Evolutionary conservation across 1,140 invertebrate species (phyloP), one percentile per base, ranked within the genome.

Genomic region (Lethocerus indicus): DNA sequence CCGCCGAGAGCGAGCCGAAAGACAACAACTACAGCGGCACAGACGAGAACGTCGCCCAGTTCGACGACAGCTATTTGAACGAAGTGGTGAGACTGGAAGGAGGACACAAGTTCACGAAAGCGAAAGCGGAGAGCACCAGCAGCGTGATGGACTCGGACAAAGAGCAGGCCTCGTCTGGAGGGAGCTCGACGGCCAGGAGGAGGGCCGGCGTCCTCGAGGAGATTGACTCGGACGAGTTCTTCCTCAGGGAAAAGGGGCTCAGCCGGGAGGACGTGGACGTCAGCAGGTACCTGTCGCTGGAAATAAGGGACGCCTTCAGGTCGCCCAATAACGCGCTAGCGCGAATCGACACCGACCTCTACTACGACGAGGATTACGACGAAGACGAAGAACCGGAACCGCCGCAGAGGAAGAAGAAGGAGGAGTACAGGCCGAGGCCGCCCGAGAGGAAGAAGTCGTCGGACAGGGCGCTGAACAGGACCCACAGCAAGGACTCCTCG

Each of bases 211-310:
- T 83, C 0, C 74, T 87, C 52, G 83, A 87, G 63, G 81, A 87
- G 66, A 83, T 87, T 49, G 77, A 87, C 58, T 83, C 84, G 2
- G 84, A 89, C 61, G 83, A 87, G 65, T 87, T 87, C 66, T 87
- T 87, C 61, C 65, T 87, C 39, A 69, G 83, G 47, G 76, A 79
- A 58, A 77, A 78, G 57, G 83, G 81, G 29, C 78, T 87, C 53
- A 85, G 82, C 51, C 77, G 83, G 54, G 83, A 84, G 60, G 80
- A 87, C 63, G 81, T 84, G 58, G 75, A 82, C 61, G 69, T 84
- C 25, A 76, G 79, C 36, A 72, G 76, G 59, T 83, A 83, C 53
- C 70, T 87, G 39, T 79, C 76, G 36, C 73, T 74, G 43, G 83
- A 87, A 64, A 83, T 87, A 53, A 70, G 80, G 53, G 80, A 85